Conservation (phyloP, 1,140 invertebrate species). For the Macrocentrus cingulum region DNA sequence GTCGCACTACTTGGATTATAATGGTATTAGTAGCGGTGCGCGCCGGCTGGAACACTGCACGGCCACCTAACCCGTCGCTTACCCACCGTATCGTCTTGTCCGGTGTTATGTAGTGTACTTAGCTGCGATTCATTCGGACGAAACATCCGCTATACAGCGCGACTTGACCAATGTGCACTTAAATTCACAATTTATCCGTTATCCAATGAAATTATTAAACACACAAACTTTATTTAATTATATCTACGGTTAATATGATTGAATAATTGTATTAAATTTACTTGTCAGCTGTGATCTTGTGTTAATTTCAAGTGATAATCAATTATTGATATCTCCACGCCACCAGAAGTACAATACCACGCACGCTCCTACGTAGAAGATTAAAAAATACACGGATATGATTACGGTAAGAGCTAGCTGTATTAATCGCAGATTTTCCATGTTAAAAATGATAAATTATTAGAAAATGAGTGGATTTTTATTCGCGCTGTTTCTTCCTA, state of each 20-base stretch:
- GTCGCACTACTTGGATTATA: neutral
- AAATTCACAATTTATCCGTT: neutral
- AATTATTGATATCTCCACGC: slow-evolving; percentile 26
- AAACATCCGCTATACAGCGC: slow-evolving; percentile 15
- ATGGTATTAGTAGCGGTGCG: slow-evolving; percentile 12
- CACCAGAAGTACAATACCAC: slow-evolving; percentile 47
- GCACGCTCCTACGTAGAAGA: slow-evolving; percentile 42
- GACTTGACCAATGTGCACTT: neutral
- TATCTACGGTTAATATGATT: no score
- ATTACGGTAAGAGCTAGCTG: slow-evolving; percentile 44
- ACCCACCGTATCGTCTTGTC: slow-evolving; percentile 22
- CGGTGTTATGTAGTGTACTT: slow-evolving; percentile 2
- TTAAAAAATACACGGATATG: slow-evolving; percentile 49
- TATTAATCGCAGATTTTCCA: slow-evolving; percentile 42
- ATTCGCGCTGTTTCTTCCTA: no score
- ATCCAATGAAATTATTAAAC: no score
- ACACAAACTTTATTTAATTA: no score
- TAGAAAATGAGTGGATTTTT: no score
- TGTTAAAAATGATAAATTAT: no score
- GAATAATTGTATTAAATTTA: no score
- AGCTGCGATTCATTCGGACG: slow-evolving; percentile 16
- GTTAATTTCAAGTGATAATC: no score
- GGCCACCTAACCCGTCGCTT: slow-evolving; percentile 4
- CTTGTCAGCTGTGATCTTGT: no score
- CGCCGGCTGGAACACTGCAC: neutral